phyloP scores from a whole-genome alignment of 2,113 vertebrate genomes.

The Chroicocephalus ridibundus region DNA sequence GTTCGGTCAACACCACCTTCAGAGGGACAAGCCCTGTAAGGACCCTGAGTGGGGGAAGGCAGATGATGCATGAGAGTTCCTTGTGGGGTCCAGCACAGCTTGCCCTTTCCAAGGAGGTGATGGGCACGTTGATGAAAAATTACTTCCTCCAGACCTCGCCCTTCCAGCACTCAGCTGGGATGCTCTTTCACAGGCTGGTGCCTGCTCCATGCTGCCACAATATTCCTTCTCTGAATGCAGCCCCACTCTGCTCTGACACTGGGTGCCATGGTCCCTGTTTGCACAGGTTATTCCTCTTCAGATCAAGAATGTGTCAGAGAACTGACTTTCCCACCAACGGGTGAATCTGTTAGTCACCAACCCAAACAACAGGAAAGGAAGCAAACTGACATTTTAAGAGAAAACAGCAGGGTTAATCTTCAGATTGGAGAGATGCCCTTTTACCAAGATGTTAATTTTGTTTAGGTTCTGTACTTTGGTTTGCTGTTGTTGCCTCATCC shows the following conservation, averaged over 20 bases:
- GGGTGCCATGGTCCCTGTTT: neutral
- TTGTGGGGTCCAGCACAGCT: neutral
- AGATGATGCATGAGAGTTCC: neutral
- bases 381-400: neutral
- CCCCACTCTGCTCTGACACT: neutral
- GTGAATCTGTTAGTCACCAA: conserved; percentile 41
- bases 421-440: neutral
- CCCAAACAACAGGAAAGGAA: conserved; percentile 29
- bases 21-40: neutral
- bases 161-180: neutral
- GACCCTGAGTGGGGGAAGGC: neutral
- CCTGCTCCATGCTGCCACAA: neutral
- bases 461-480: neutral
- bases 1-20: neutral
- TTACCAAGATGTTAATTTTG: neutral
- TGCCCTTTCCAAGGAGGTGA: neutral
- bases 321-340: conserved; percentile 37
- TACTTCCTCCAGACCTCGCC: neutral
- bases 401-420: neutral
- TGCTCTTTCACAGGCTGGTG: neutral
- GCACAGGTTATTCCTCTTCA: neutral
- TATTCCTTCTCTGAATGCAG: neutral
- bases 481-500: neutral
- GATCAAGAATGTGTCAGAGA: conserved; percentile 21
- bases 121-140: accelerated